Base-by-base conservation (phyloP, 2,888 invertebrate genomes). In the Flabesymbios commensalis region DNA sequence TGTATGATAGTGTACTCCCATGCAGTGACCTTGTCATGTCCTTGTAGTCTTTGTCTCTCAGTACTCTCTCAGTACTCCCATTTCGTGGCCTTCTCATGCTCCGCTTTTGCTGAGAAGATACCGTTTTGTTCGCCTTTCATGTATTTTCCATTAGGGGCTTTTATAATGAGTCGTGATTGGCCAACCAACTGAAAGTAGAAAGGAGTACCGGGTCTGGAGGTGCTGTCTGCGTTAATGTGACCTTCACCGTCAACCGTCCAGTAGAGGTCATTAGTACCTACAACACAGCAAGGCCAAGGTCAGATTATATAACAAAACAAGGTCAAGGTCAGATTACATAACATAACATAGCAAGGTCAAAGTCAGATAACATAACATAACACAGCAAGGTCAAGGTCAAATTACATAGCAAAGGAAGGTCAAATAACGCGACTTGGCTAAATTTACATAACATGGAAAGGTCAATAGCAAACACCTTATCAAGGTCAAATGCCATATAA, bases 141-240 rank as follows among this genome's bases (percentile, higher is more conserved):
- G 70, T 73, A 82, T 29, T 90, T 89, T 74, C 87, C 87, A 59
- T 82, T 80, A 1, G 83, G 77, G 14, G 89, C 88, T 84, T 90
- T 93, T 85, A 97, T 93, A 85, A 92, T 91, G 78, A 97, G 89
- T 75, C 93, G 88, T 68, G 94, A 94, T 32, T 94, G 94, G 83
- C 94, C 94, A 72, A 93, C 89, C 76, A 97, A 87, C 86, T 96
- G 95, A 77, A 97, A 87, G 81, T 90, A 91, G 87, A 96, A 96
- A 55, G 92, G 91, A n/a, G n/a, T n/a, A n/a, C n/a, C n/a, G 75
- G 90, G 89, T 22, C 93, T 90, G 24, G 86, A 82, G 76, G 93
- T 93, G 29, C 91, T 88, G 83, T 94, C 95, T 63, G 93, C 92
- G 36, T 89, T 88, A 59, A 96, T 90, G 10, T 70, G 69, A 57